Conservation (phyloP, 2,797 vertebrate species). For the Sebastes hubbsi region DNA sequence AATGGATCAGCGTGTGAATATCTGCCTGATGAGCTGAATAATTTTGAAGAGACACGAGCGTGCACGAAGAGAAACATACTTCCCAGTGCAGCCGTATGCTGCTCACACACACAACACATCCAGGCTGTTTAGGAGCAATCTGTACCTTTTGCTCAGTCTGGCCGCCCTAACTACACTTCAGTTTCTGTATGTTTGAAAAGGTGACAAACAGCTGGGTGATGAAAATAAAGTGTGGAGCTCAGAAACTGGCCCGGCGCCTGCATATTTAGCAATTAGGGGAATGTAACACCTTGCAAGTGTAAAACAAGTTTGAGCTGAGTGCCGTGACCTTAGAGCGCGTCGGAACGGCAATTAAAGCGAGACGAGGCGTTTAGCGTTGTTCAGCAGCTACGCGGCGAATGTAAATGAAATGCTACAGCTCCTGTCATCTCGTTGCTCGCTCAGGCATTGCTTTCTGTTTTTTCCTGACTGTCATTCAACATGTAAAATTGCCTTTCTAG, state of each 20-base stretch:
- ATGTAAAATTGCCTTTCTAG: not conserved
- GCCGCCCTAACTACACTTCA: not conserved
- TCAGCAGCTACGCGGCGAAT: not conserved
- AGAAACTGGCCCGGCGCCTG: constrained; percentile 5
- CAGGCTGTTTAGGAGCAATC: not conserved
- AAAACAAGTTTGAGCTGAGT: constrained; percentile 41
- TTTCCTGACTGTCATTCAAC: constrained; percentile 4
- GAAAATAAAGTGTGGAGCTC: constrained; percentile 8
- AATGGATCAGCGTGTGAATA: constrained; percentile 45
- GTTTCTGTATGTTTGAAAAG: not conserved
- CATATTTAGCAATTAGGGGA: constrained; percentile 36
- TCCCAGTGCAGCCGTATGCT: not conserved
- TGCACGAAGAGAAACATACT: not conserved
- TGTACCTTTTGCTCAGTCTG: not conserved
- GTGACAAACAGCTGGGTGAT: constrained; percentile 12
- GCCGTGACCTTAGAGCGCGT: constrained; percentile 18
- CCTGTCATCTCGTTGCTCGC: not conserved
- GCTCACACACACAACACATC: constrained; percentile 7
- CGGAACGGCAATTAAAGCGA: constrained; percentile 45
- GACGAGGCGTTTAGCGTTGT: constrained; percentile 26
- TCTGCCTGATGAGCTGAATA: constrained; percentile 35
- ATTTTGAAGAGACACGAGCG: constrained; percentile 12
- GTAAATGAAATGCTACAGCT: not conserved
- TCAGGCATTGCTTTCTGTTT: not conserved
- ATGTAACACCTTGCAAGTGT: constrained; percentile 41